Conservation (phyloP, 2,888 invertebrate genomes). For the Ypsolopha sequella region DNA sequence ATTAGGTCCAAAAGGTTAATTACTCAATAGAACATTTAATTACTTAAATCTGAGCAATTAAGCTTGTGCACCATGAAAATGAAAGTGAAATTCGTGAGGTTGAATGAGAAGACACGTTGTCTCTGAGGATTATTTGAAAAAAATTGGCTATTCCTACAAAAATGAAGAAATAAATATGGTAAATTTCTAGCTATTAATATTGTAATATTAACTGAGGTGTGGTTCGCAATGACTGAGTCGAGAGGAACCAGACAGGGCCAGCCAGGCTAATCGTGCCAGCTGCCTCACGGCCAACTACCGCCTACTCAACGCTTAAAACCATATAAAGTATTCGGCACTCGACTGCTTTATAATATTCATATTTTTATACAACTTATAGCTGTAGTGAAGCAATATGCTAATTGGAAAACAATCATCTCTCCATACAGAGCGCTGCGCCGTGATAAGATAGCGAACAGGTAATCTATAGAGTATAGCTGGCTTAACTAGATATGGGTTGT, state of each 20-base stretch:
- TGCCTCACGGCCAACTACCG: conserved; percentile 61
- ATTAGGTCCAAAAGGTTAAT: too few species aligned
- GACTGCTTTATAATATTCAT: conserved; percentile 54
- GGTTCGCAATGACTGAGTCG: conserved; percentile 5
- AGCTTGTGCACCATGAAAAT: too few species aligned
- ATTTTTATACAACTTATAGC: conserved; percentile 39
- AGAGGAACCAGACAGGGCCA: conserved; percentile 22
- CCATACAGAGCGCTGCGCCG: not conserved
- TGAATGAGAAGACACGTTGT: too few species aligned
- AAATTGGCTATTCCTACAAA: too few species aligned
- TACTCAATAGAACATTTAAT: too few species aligned
- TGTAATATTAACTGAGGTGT: conserved; percentile 39
- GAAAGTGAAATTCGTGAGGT: too few species aligned
- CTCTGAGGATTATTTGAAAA: too few species aligned
- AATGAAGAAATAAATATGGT: too few species aligned
- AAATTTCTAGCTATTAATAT: too few species aligned
- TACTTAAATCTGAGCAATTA: too few species aligned
- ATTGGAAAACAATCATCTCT: conserved; percentile 38
- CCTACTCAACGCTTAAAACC: conserved; percentile 64
- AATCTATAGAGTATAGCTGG: not conserved
- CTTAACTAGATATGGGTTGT: not conserved
- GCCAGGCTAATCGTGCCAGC: conserved; percentile 50
- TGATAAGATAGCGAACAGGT: not conserved
- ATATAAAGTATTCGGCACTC: conserved; percentile 55
- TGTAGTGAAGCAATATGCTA: conserved; percentile 37